Percentiles rank a stretch among this genome's conserved stretches.
phyloP scores from a whole-genome alignment of 2,113 vertebrate species.

The Mormyrus lacerda region DNA sequence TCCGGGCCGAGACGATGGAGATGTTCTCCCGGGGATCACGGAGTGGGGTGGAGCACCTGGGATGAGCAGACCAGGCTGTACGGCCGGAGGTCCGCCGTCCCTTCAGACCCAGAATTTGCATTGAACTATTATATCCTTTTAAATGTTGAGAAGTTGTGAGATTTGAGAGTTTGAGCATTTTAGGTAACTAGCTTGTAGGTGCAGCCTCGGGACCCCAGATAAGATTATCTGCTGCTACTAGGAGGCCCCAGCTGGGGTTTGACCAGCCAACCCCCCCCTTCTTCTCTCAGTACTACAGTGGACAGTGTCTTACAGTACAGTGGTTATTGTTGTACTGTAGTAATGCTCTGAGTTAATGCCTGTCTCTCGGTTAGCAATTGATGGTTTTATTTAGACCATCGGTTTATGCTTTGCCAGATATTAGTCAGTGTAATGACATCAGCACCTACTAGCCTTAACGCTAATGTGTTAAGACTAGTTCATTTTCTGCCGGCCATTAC shows the following conservation, averaged over 20 bases:
- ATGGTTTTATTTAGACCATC: background rate
- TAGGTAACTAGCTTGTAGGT: background rate
- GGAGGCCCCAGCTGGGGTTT: background rate
- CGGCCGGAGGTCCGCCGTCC: background rate
- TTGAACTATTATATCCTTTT: background rate
- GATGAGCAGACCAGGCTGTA: background rate
- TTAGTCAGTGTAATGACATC: background rate
- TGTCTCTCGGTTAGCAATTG: background rate
- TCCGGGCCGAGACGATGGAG: background rate
- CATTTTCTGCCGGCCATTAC: background rate
- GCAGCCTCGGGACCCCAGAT: background rate
- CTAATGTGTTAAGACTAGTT: background rate
- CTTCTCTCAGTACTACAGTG: background rate
- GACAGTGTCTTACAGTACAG: background rate
- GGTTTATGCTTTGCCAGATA: background rate
- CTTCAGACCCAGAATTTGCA: background rate
- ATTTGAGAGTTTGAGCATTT: background rate
- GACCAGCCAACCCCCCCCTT: background rate
- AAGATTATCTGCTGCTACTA: background rate
- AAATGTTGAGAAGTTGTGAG: background rate
- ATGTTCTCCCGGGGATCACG: background rate
- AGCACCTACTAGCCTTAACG: background rate
- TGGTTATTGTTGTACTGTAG: background rate
- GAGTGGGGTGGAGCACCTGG: background rate
- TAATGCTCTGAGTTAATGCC: background rate